Percentiles rank a stretch among this genome's conserved stretches.
Conservation (phyloP, 2,797 vertebrate species). For the Tachyglossus aculeatus region DNA sequence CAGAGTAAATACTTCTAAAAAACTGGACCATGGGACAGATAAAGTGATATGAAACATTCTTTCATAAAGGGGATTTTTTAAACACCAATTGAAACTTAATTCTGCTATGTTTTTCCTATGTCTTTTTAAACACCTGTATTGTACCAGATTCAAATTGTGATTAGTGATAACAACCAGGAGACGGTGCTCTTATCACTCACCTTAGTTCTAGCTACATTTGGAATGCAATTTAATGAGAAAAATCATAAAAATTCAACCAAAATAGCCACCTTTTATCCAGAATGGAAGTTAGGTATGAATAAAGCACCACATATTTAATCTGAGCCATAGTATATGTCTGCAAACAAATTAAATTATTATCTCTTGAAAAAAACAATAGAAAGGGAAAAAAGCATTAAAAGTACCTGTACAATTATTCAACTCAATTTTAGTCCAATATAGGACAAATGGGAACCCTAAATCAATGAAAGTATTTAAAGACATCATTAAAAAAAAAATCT, state of each 20-base stretch:
- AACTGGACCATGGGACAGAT: no score
- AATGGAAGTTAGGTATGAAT: neutral
- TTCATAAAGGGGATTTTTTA: neutral
- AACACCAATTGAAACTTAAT: neutral
- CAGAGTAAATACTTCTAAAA: no score
- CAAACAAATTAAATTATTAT: conserved; percentile 5
- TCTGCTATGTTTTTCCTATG: neutral
- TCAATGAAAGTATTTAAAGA: conserved; percentile 1
- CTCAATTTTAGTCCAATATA: conserved; percentile 17
- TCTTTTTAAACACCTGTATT: neutral
- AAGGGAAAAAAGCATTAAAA: neutral
- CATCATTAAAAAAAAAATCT: neutral
- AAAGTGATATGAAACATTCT: conserved; percentile 11
- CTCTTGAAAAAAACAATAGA: neutral
- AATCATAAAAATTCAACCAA: neutral
- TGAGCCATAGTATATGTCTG: conserved; percentile 17
- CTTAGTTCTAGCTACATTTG: neutral
- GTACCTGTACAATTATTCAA: neutral
- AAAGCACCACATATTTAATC: conserved; percentile 6
- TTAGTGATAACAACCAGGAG: conserved; percentile 55
- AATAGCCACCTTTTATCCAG: neutral
- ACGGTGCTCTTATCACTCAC: conserved; percentile 33
- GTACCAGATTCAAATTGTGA: conserved; percentile 27
- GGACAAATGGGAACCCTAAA: neutral
- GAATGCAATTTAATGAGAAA: conserved; percentile 9